phyloP scores from a whole-genome alignment of 2,888 invertebrate genomes.

The Lithophane ornitopus region DNA sequence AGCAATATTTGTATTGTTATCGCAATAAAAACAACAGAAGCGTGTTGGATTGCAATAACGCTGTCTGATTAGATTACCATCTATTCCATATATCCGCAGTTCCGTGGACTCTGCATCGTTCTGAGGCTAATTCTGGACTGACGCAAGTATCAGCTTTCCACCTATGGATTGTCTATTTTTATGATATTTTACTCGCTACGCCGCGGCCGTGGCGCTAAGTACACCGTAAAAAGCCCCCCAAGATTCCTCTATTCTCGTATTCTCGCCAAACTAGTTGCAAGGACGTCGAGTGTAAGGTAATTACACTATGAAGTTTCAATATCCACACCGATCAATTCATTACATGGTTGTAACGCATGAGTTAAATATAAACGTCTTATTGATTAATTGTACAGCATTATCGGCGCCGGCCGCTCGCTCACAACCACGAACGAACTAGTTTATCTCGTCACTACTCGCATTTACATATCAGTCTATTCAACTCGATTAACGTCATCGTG shows the following conservation, averaged over 20 bases:
- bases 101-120: conserved; percentile 18
- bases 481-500: conserved; percentile 53
- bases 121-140: conserved; percentile 29
- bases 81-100: conserved; percentile 35
- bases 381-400: conserved; percentile 61
- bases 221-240: conserved; percentile 34
- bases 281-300: conserved; percentile 40
- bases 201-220: conserved; percentile 18
- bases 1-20: not conserved
- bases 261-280: conserved; percentile 39
- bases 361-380: conserved; percentile 51
- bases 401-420: conserved; percentile 50
- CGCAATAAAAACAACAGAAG: conserved; percentile 44
- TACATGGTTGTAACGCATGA: conserved; percentile 42
- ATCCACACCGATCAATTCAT: conserved; percentile 47
- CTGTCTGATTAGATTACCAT: conserved; percentile 45
- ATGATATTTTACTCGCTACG: conserved; percentile 25
- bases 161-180: conserved; percentile 41
- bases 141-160: conserved; percentile 46
- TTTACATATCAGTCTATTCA: conserved; percentile 59
- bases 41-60: conserved; percentile 37
- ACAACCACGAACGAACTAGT: conserved; percentile 45
- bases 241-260: conserved; percentile 19
- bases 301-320: conserved; percentile 50
- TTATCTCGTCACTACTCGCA: conserved; percentile 53